Evolutionary conservation across 2,113 vertebrate species (phyloP), one percentile per base, ranked within the genome.

Genomic region (Carassius gibelio): DNA sequence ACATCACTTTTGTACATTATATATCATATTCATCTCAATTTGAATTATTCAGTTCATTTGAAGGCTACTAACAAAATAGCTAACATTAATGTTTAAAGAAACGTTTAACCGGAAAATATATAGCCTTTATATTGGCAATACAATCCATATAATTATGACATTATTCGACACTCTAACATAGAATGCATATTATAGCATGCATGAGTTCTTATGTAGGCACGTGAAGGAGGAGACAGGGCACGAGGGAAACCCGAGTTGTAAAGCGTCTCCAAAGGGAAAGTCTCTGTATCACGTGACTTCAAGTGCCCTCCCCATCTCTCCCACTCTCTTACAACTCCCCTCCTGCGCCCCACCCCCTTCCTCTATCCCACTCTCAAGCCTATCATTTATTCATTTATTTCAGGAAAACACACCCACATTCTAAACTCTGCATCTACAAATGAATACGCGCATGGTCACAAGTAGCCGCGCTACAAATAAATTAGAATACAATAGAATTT

Each of bases 201-300:
- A 36, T 21, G 45, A n/a, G 59, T 79, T 38, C 76, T 57, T 48
- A 21, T 62, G 66, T 19, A 88, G 21, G 48, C 82, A 64, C 48
- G 68, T 71, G 34, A 52, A 23, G 75, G 21, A 85, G 75, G 38
- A 59, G 64, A 26, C 36, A 59, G 57, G 64, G 64, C 85, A 82
- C 71, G 57, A 61, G 88, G 88, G 84, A 87, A 89, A 82, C 79
- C 88, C 84, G 72, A 64, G 85, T 66, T 76, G 76, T 81, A 61
- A 81, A 68, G 88, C 79, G 55, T 19, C 69, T 85, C 78, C 52
- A 38, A 82, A 77, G 82, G 88, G 81, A 78, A 84, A 82, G 50
- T 80, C 57, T 84, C 75, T 74, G n/a, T 10, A 69, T 52, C 88
- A 88, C 42, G 84, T 87, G 88, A 81, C 71, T 82, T 82, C 23